Base-by-base conservation (phyloP, 1,140 invertebrate genomes). In the Bombus haemorrhoidalis region DNA sequence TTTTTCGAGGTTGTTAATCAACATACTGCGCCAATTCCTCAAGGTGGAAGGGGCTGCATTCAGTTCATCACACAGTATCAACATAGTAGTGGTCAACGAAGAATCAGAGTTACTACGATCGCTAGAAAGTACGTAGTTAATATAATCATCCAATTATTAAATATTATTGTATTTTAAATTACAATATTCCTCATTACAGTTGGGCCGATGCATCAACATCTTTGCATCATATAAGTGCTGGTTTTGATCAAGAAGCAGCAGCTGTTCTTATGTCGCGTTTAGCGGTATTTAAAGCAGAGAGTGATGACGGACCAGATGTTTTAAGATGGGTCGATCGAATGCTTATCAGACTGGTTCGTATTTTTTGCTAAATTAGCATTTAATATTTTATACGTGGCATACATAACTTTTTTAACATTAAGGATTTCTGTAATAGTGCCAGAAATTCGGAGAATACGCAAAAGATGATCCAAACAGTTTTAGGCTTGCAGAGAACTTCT, bases 51-150 rank as follows among this genome's bases (percentile, higher is more conserved):
- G 76, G 99, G 99, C 1, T 99, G 98, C 92, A 97, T 99, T 83
- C 99, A 99, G 95, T 99, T 99, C 93, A 99, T 99, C 69, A 99
- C 99, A 9, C 98, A 99, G 92, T 99, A 99, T 95, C 99, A 99
- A 95, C 99, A 99, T 95, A 97, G 98, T n/a, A 98, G 97, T 95
- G 99, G 99, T 6, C 98, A 99, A 93, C 96, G 98, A 78, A 96
- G 99, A 88, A 98, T 99, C 82, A 95, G 99, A 71, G 99, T 99
- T 25, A 99, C 99, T 39, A 99, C 99, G 3, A 96, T 99, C 32
- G 98, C 98, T 53, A 96, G 99, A 95, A 99, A 99, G 97, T 99
- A 95, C 96, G 96, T n/a, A n/a, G n/a, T 95, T 77, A 34, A 72
- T 0, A 32, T 28, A 68, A 83, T 43, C 73, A 37, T 81, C 18